Conservation (phyloP, 2,113 vertebrate species). For the Menidia beryllina region DNA sequence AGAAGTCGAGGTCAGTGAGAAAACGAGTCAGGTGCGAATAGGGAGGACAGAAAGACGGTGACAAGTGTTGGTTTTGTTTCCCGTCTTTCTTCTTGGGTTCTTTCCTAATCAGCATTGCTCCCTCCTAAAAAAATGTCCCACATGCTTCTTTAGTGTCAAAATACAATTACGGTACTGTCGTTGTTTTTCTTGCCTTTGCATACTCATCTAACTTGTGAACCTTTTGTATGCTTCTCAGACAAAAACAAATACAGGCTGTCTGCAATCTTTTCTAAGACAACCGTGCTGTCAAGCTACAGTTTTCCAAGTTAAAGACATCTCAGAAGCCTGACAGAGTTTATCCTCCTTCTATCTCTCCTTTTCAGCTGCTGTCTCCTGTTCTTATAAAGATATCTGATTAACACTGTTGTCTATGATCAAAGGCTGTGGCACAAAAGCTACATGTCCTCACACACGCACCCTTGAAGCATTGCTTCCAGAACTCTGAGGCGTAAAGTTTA, state of each 20-base stretch:
- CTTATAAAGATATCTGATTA: conserved; percentile 55
- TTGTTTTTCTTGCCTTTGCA: not conserved
- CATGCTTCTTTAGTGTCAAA: conserved; percentile 4
- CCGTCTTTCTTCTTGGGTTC: conserved; percentile 26
- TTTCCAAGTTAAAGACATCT: conserved; percentile 34
- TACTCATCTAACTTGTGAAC: conserved; percentile 7
- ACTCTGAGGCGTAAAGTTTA: not conserved
- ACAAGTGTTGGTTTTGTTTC: conserved; percentile 27
- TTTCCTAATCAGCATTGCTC: conserved; percentile 51
- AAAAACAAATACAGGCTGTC: conserved; percentile 6
- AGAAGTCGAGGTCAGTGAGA: not conserved
- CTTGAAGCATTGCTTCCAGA: not conserved
- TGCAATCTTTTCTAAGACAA: conserved; percentile 59
- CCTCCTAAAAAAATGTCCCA: conserved; percentile 41
- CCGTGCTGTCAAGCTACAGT: conserved; percentile 17
- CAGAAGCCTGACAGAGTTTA: conserved; percentile 32
- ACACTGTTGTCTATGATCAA: conserved; percentile 35
- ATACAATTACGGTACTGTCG: not conserved
- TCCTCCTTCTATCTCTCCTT: conserved; percentile 35
- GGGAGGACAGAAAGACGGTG: not conserved
- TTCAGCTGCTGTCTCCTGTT: conserved; percentile 27
- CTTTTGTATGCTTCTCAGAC: not conserved
- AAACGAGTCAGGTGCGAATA: conserved; percentile 12
- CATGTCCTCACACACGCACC: not conserved
- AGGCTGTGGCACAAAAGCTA: conserved; percentile 30